These are phyloP conservation scores for Cyprinodon variegatus DNA, from an alignment of 2,113 vertebrate species.

Conservation along the genomic window DNA sequence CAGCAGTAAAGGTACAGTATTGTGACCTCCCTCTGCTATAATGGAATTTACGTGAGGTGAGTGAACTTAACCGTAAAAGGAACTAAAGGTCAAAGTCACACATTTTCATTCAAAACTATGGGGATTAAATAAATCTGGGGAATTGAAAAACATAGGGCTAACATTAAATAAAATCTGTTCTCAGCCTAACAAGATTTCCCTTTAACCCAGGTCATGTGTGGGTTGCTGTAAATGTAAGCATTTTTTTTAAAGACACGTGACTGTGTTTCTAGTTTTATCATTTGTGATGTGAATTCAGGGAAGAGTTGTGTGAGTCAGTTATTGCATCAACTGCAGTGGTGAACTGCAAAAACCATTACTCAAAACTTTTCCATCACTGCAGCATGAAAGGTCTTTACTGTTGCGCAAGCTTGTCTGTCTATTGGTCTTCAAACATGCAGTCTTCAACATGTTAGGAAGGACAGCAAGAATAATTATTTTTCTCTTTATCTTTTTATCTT, in stretches of 20 bases:
- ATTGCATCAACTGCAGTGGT: constrained; percentile 36
- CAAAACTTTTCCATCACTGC: constrained; percentile 41
- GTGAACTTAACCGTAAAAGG: constrained; percentile 29
- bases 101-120: constrained; percentile 22
- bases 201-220: constrained; percentile 13
- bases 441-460: constrained; percentile 49
- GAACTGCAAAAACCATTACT: constrained; percentile 32
- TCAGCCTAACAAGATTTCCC: constrained; percentile 22
- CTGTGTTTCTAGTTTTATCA: constrained; percentile 11
- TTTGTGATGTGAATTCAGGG: constrained; percentile 35
- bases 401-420: constrained; percentile 25
- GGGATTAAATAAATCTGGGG: constrained; percentile 32
- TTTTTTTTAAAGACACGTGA: constrained; percentile 3
- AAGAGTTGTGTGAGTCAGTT: constrained; percentile 27
- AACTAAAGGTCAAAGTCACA: constrained; percentile 12
- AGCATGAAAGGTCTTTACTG: constrained; percentile 42
- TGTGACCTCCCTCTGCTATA: constrained; percentile 21
- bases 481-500: constrained; percentile 60
- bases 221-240: constrained; percentile 22
- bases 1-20: constrained; percentile 10
- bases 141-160: constrained; percentile 21
- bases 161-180: constrained; percentile 9
- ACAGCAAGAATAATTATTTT: constrained; percentile 47
- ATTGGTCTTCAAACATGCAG: constrained; percentile 41
- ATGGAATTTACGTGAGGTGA: constrained; percentile 14